Evolutionary conservation across 2,888 invertebrate genomes (phyloP), one percentile per base, ranked within the genome.

Genomic region (Patella ulyssiponensis): DNA sequence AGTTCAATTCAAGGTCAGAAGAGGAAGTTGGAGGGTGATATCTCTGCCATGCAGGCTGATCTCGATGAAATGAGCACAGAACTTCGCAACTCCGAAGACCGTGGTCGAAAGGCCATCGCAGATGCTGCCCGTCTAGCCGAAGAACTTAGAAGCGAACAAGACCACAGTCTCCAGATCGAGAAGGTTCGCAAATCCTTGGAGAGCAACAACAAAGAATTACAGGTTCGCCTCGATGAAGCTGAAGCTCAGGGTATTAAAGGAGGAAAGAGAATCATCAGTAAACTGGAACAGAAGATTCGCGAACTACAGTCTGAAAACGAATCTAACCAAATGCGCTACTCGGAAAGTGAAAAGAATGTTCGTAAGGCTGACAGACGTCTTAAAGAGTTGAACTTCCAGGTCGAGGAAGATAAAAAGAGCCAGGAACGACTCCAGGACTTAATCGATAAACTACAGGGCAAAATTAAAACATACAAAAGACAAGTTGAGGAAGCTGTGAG

Each of bases 401-500:
- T 79, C 64, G 98, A 99, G 92, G 99, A 99, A 93, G 98, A 99
- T 94, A 97, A 98, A 94, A 99, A 99, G 95, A 98, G 98, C 94
- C 98, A 98, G 94, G 98, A 98, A 93, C 97, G 98, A 92, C 97
- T 98, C 96, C 98, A 98, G 93, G 98, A 98, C 94, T 95, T 98
- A 91, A 97, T 98, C 89, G 98, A 99, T 94, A 98, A 98, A 94
- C 95, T 99, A 90, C 91, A 91, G 76, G 97, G 97, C 94, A 99
- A 99, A 95, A 97, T 99, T 95, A 98, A 98, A 95, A 97, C 98
- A 90, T 98, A 98, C 96, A 98, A 98, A 96, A 96, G 98, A 94
- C 98, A 98, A 94, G 98, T 98, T 92, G 98, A 99, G 92, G 98
- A 99, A 93, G 98, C 98, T 85, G 93, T 93, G 88, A 91, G 92